Percentiles rank a stretch among this genome's conserved stretches.
phyloP scores from a whole-genome alignment of 2,888 invertebrate genomes.

The Microctonus aethiopoides region DNA sequence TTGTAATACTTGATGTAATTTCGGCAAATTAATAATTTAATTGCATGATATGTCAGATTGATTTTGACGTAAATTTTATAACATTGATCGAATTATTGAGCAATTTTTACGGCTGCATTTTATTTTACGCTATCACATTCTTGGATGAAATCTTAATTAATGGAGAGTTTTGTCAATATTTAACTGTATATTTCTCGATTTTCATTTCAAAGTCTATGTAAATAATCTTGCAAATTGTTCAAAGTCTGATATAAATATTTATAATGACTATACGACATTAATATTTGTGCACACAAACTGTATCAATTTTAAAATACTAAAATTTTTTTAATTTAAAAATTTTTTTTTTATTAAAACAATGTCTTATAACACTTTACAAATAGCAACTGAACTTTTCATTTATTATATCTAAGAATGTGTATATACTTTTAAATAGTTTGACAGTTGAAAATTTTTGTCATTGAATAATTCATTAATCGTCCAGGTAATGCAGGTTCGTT shows the following conservation, averaged over 20 bases:
- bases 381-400: constrained; percentile 46
- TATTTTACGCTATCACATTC: no score
- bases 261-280: constrained; percentile 20
- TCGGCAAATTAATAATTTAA: not conserved
- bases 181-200: not conserved
- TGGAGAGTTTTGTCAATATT: not conserved
- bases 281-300: constrained; percentile 16
- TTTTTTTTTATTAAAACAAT: constrained; percentile 45
- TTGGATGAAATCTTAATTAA: constrained; percentile 1
- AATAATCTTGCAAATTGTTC: constrained; percentile 28
- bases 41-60: constrained; percentile 17
- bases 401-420: constrained; percentile 40
- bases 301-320: constrained; percentile 27
- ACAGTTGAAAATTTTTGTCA: constrained; percentile 22
- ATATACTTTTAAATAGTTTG: constrained; percentile 21
- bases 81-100: not conserved
- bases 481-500: constrained; percentile 22
- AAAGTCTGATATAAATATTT: constrained; percentile 30
- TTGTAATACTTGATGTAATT: constrained; percentile 15
- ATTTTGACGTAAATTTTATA: constrained; percentile 1
- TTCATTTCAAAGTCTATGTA: not conserved
- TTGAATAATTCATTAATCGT: constrained; percentile 26
- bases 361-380: constrained; percentile 53
- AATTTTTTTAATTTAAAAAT: constrained; percentile 32
- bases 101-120: no score